Evolutionary conservation across 2,797 vertebrate species (phyloP).

Genomic region (Spinus olivaceus): DNA sequence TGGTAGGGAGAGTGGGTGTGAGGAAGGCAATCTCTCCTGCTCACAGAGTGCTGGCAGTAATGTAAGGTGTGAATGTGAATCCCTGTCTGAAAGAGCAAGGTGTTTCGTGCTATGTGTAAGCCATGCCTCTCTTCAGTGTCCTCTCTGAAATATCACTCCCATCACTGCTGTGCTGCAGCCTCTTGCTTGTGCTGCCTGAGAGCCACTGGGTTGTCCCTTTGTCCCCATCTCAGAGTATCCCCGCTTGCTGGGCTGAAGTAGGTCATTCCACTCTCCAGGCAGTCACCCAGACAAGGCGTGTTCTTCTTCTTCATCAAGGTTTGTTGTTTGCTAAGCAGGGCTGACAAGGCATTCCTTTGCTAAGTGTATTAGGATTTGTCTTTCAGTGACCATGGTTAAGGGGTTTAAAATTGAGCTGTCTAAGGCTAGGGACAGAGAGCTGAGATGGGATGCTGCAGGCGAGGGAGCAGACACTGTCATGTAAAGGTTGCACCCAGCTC

Average conservation of each 20-base stretch:
- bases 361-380: neutral
- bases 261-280: slow-evolving; percentile 7
- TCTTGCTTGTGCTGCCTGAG: neutral
- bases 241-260: slow-evolving; percentile 1
- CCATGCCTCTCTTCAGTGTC: neutral
- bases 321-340: slow-evolving; percentile 16
- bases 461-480: neutral
- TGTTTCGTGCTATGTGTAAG: neutral
- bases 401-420: neutral
- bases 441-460: neutral
- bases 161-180: neutral
- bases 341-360: neutral
- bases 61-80: neutral
- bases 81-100: neutral
- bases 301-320: slow-evolving; percentile 26
- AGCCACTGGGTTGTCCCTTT: neutral
- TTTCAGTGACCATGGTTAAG: neutral
- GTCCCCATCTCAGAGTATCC: neutral
- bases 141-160: neutral
- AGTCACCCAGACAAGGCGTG: slow-evolving; percentile 14
- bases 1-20: neutral
- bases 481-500: neutral
- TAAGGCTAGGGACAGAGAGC: neutral
- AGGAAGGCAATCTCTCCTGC: neutral
- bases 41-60: neutral